Base-by-base conservation (phyloP, 2,113 vertebrate species). In the Ellobius talpinus region DNA sequence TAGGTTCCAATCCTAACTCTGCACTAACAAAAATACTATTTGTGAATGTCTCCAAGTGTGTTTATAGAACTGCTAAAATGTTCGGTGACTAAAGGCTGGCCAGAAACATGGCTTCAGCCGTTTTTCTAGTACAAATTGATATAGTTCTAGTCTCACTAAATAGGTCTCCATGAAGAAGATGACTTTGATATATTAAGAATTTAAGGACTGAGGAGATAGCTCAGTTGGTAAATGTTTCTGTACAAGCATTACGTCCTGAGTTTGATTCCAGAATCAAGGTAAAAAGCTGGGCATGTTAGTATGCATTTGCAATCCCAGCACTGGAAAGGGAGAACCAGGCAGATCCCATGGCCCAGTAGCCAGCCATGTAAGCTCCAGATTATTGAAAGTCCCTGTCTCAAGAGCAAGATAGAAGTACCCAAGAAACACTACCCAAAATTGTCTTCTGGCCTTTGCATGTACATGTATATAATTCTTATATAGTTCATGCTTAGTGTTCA, bases 91-190 rank as follows among this genome's bases (percentile, higher is more conserved):
- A n/a, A 78, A 92, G 94, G 19, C 24, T 89, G 58, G n/a, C 76
- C 66, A 88, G 77, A 95, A 96, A 94, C 77, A 77, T 91, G 50
- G 10, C 74, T 94, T 87, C 33, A 82, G 17, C 33, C 10, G 29
- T 63, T 86, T 94, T 92, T 91, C 77, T 42, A 14, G 72, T 94
- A 94, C 33, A 97, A 87, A 90, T 82, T 95, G 86, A 85, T 26
- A 19, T 70, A 31, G 50, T 77, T 72, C 79, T 92, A 70, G 17
- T 61, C 63, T 52, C 31, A 73, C 45, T 95, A 77, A 78, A 47
- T 92, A 31, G 14, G 4, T 90, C 7, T 90, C 42, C 61, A 66
- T 47, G 42, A 33, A 77, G 88, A 7, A 61, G 19, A 90, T 63
- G 31, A 24, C 19, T 63, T 50, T 50, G 19, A 55, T 72, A 52